Base-by-base conservation (phyloP, 2,797 vertebrate genomes). In the Xenopus petersii region DNA sequence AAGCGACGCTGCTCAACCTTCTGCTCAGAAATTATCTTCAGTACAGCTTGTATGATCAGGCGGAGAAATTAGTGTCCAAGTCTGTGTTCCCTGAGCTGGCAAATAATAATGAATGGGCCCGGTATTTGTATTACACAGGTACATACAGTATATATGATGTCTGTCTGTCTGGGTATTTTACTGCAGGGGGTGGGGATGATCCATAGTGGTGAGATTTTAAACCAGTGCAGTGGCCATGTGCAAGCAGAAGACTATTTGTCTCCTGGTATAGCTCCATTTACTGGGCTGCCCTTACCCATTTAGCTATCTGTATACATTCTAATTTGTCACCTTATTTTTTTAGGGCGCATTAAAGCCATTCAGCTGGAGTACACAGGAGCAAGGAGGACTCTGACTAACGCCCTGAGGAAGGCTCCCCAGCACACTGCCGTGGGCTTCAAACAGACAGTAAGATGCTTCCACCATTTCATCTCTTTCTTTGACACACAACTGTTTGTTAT, bases 21-120 rank as follows among this genome's bases (percentile, higher is more conserved):
- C 92, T 99, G 83, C 92, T 98, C 82, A 93, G 97, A 76, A 99
- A 98, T 84, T 99, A 99, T 86, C 91, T 98, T n/a, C 89, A 95
- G 83, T 99, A 95, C 87, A 96, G 94, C 85, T 87, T 99, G 75
- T 98, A 99, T 0, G 96, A 98, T 90, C 97, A 99, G 87, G 97
- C 97, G 0, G 97, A 98, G 86, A 99, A 99, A 24, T 91, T 99
- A 2, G 95, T 98, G 75, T 98, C 97, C 83, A 99, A 99, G 67
- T 98, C 96, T 0, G 92, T 98, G 80, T 99, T 99, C 71, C 97
- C 97, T 0, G 97, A 99, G 81, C 96, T 95, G 63, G 96, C 96
- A 85, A 98, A 95, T 87, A 99, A 99, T 91, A 98, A 98, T 0
- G 96, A 99, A 88, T 98, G 97, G 97, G 96, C 96, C 64, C 86